A percentile compares a stretch with the other conserved stretches of the same genome.
Evolutionary conservation across 2,113 vertebrate genomes (phyloP).

Genomic region (Pleuronectes platessa): DNA sequence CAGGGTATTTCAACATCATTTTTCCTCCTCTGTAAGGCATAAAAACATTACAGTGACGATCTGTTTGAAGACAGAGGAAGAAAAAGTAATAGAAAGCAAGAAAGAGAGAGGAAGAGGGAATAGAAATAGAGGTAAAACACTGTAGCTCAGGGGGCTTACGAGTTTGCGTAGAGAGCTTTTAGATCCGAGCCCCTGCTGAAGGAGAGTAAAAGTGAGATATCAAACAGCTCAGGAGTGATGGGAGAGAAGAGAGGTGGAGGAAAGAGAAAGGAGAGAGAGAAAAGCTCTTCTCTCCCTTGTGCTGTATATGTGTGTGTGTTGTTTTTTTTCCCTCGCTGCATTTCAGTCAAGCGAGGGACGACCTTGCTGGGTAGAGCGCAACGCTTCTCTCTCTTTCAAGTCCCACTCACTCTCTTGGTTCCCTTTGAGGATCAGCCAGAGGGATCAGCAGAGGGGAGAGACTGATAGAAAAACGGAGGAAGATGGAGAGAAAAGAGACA

Average conservation of each 20-base stretch:
- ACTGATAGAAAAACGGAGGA: slow-evolving; percentile 53
- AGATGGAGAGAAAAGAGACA: slow-evolving; percentile 63
- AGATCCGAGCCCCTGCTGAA: slow-evolving; percentile 65
- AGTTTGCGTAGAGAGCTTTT: slow-evolving; percentile 63
- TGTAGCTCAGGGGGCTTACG: slow-evolving; percentile 70
- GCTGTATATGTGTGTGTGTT: slow-evolving; percentile 25
- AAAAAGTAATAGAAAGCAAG: slow-evolving; percentile 54
- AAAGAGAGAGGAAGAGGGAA: slow-evolving; percentile 69
- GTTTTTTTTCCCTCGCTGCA: slow-evolving; percentile 49
- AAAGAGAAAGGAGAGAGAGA: slow-evolving; percentile 62
- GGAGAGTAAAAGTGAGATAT: slow-evolving; percentile 75
- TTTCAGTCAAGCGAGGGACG: slow-evolving; percentile 73
- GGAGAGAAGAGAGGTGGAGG: slow-evolving; percentile 65
- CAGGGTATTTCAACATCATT: slow-evolving; percentile 59
- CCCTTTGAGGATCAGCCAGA: slow-evolving; percentile 83
- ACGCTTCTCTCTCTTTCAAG: slow-evolving; percentile 76
- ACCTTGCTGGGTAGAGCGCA: slow-evolving; percentile 76
- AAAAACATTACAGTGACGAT: slow-evolving; percentile 52
- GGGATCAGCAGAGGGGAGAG: slow-evolving; percentile 77
- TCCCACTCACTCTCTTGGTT: slow-evolving; percentile 78
- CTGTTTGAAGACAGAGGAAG: slow-evolving; percentile 71
- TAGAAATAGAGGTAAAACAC: slow-evolving; percentile 68
- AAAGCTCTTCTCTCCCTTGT: slow-evolving; percentile 54
- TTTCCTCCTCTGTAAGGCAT: slow-evolving; percentile 48
- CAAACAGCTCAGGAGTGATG: slow-evolving; percentile 76